Percentiles rank a stretch among this genome's conserved stretches.
Evolutionary conservation across 2,797 vertebrate species (phyloP).

Genomic region (Apodemus agrarius): DNA sequence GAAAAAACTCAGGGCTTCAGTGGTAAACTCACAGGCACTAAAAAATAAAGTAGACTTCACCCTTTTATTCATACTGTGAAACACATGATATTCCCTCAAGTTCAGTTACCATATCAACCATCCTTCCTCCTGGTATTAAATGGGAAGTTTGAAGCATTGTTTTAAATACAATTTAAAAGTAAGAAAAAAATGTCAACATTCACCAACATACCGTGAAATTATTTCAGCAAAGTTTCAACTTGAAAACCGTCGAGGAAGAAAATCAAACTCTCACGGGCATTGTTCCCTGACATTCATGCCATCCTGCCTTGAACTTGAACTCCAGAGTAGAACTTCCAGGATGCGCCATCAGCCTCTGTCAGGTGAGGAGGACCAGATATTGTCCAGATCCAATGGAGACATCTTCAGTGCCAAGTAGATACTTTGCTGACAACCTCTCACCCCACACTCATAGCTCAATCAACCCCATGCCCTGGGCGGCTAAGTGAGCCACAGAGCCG

Average conservation of each 20-base stretch:
- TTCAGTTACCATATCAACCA: constrained; percentile 29
- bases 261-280: not conserved
- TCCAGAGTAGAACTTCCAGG: not conserved
- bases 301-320: not conserved
- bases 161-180: constrained; percentile 51
- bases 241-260: not conserved
- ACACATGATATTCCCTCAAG: not conserved
- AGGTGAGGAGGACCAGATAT: not conserved
- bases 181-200: constrained; percentile 16
- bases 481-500: not conserved
- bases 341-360: rapidly evolving
- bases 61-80: not conserved
- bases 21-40: not conserved
- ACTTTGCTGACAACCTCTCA: too few relatives aligned
- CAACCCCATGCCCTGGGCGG: not conserved
- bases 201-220: not conserved
- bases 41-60: not conserved
- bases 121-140: constrained; percentile 46
- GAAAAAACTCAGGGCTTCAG: not conserved
- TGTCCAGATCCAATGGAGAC: too few relatives aligned
- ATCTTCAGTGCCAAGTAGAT: rapidly evolving
- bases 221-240: constrained; percentile 15
- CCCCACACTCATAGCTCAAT: rapidly evolving
- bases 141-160: not conserved
- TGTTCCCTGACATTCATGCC: not conserved